A percentile compares a stretch with the other conserved stretches of the same genome.
Conservation (phyloP, 2,113 vertebrate genomes). For the Camelus dromedarius region DNA sequence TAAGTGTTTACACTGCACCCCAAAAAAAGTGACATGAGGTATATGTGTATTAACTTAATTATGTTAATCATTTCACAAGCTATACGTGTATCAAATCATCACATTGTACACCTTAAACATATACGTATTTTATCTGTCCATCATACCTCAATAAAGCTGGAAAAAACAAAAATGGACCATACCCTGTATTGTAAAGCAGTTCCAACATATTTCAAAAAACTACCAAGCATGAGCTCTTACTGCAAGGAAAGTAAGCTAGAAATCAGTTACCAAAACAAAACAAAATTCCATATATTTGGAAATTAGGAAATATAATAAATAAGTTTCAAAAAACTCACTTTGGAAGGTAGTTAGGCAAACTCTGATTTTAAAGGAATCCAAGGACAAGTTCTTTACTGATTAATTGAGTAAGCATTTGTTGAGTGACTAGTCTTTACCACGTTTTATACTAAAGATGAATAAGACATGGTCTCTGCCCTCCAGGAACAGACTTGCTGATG, state of each 20-base stretch:
- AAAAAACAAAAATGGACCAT: not conserved
- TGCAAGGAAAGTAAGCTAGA: conserved; percentile 17
- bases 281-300: not conserved
- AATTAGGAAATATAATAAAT: conserved; percentile 10
- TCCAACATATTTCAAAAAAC: not conserved
- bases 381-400: not conserved
- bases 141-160: not conserved
- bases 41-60: not conserved
- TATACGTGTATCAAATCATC: not conserved
- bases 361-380: not conserved
- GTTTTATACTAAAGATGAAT: not conserved
- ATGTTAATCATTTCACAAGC: not conserved
- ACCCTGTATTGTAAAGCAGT: not conserved
- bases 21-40: not conserved
- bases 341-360: not conserved
- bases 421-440: not conserved
- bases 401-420: not conserved
- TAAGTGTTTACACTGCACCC: not conserved
- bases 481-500: not conserved
- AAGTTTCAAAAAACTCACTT: not conserved
- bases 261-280: not conserved
- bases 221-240: not conserved
- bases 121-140: not conserved
- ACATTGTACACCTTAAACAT: not conserved
- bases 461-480: not conserved